A percentile compares a stretch with the other conserved stretches of the same genome.
Evolutionary conservation across 2,113 vertebrate genomes (phyloP).

Genomic region (Lophius piscatorius): DNA sequence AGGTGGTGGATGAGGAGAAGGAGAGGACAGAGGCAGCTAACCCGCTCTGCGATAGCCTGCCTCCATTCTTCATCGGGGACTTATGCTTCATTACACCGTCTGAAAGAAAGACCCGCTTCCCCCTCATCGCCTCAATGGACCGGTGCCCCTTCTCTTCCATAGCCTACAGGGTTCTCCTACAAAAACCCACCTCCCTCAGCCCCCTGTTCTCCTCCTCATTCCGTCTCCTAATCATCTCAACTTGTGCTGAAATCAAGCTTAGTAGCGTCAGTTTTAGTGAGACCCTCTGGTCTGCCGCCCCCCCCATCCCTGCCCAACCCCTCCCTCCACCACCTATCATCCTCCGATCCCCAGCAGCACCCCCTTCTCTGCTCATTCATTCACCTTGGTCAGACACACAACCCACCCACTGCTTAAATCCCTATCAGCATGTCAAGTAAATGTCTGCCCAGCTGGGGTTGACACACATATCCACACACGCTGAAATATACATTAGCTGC

Average conservation of each 20-base stretch:
- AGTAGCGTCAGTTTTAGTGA: constrained; percentile 79
- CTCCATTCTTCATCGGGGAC: constrained; percentile 75
- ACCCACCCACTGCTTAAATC: constrained; percentile 86
- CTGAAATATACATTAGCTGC: constrained; percentile 64
- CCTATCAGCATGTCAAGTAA: constrained; percentile 87
- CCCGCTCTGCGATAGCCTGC: constrained; percentile 62
- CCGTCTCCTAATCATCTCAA: constrained; percentile 79
- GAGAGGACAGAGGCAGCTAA: constrained; percentile 51
- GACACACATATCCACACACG: constrained; percentile 57
- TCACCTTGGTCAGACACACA: constrained; percentile 78
- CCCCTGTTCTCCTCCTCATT: constrained; percentile 55
- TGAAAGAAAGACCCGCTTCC: constrained; percentile 76
- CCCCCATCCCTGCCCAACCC: constrained; percentile 1
- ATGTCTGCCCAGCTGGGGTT: constrained; percentile 85
- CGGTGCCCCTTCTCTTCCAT: constrained; percentile 53
- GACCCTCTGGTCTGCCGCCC: constrained; percentile 49
- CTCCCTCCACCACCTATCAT: constrained; percentile 42
- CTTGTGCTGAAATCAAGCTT: constrained; percentile 81
- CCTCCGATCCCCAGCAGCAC: constrained; percentile 57
- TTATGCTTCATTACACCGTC: constrained; percentile 81
- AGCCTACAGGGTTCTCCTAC: constrained; percentile 66
- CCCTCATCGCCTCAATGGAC: constrained; percentile 77
- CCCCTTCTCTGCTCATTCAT: constrained; percentile 74
- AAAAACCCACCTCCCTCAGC: constrained; percentile 57
- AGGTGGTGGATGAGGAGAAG: constrained; percentile 46